Evolutionary conservation across 2,797 vertebrate species (phyloP), one percentile per base, ranked within the genome.

Genomic region (Poecilia picta): DNA sequence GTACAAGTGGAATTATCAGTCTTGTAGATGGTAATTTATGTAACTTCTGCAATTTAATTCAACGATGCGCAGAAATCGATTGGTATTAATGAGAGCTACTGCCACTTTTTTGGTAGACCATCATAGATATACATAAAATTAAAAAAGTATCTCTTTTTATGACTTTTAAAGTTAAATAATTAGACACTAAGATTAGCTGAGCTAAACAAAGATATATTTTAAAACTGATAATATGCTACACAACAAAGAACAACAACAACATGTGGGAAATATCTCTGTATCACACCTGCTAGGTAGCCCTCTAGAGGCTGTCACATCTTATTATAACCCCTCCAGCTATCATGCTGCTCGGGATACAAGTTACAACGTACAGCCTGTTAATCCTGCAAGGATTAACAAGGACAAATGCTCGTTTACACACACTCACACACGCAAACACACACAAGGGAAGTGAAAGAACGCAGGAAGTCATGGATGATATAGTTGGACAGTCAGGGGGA

Each of bases 321-420:
- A 89, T 91, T 88, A 85, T 1, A 75, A 66, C 62, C 49, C 72
- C 1, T 25, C 74, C 83, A 51, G 68, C 87, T 83, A 90, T 86
- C 68, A 71, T 86, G 85, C 91, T 57, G 36, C 79, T 57, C 85
- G 36, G 76, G 43, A 86, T 41, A 62, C 76, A 76, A 70, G 18
- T 2, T 39, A 12, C 62, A 64, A 20, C 84, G 88, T 82, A 88
- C 75, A 81, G 73, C 81, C 85, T 89, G 84, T 18, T 64, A 39
- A 64, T 64, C 62, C 80, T 81, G 79, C 80, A 81, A 83, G 28
- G 76, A 25, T 55, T n/a, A 86, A 75, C 80, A 77, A 73, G 82
- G 72, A 77, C 51, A 84, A 66, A 77, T 53, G 2, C 78, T 82
- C 81, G 82, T 78, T 82, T 74, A 87, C 55, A 64, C 77, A 72